Conservation (phyloP, 2,797 vertebrate species). For the Sciaenops ocellatus region DNA sequence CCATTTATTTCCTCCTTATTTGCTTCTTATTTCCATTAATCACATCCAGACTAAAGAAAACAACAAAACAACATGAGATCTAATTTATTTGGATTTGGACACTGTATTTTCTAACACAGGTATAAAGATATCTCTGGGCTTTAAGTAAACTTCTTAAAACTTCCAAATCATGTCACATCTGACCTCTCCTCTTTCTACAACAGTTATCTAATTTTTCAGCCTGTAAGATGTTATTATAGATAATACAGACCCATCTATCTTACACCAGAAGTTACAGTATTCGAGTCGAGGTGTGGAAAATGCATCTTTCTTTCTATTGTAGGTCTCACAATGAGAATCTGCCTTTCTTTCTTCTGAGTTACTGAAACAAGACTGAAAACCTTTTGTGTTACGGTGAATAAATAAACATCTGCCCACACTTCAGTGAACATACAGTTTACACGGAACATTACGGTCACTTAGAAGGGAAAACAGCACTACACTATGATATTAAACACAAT, state of each 20-base stretch:
- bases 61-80: neutral
- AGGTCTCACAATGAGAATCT: neutral
- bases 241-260: neutral
- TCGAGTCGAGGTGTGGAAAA: neutral
- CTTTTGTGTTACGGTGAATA: constrained; percentile 29
- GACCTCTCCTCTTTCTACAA: neutral
- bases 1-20: neutral
- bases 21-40: neutral
- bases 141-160: neutral
- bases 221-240: neutral
- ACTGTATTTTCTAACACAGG: neutral
- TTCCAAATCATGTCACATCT: neutral
- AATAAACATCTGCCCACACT: constrained; percentile 34
- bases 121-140: neutral
- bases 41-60: neutral
- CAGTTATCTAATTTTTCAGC: neutral
- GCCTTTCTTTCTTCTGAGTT: constrained; percentile 18
- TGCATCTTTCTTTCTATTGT: neutral
- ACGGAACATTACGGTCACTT: constrained; percentile 55
- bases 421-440: constrained; percentile 37
- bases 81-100: neutral
- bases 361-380: constrained; percentile 17
- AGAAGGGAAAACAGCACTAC: constrained; percentile 38
- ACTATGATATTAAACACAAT: constrained; percentile 31
- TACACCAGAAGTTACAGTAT: neutral